Base-by-base conservation (phyloP, 2,797 vertebrate species). In the Microhierax caerulescens region DNA sequence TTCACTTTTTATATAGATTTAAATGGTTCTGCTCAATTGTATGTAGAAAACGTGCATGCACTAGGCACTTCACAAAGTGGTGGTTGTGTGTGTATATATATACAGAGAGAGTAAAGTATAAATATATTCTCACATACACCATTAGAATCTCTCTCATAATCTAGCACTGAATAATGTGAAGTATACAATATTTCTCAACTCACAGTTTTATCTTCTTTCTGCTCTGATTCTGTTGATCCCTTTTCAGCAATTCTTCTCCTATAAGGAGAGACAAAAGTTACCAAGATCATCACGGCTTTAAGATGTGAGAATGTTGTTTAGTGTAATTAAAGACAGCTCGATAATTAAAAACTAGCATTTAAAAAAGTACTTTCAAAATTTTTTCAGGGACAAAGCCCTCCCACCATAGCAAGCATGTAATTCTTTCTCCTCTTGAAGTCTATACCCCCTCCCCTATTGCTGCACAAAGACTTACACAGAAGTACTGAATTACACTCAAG, bases 211-310 rank as follows among this genome's bases (percentile, higher is more conserved):
- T 99, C 98, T 82, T 98, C 98, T 97, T 98, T 99, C 96, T 98
- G 98, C 75, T 99, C 99, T 68, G 98, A 97, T 97, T 99, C 99
- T 97, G 99, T 99, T 50, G 99, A 99, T 97, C 99, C 99, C 98
- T 99, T 99, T 96, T 99, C 99, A 95, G 99, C 99, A 97, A 99
- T 99, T 98, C 99, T 99, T 98, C 99, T 99, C 98, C 99, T 99
- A 96, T 34, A 97, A 85, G 56, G 24, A 90, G 43, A 79, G 37
- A 93, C n/a, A 88, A n/a, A 88, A 73, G 51, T 96, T 76, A 90
- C 22, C 24, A 43, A 69, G 36, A 75, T 63, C 47, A 72, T 59
- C 32, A 23, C 5, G 19, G 84, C 32, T 89, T 89, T 43, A 85
- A 51, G 50, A 85, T 34, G 21, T 64, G 61, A 77, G 60, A 78